Conservation (phyloP, 2,797 vertebrate genomes). For the Catamblyrhynchus diadema region DNA sequence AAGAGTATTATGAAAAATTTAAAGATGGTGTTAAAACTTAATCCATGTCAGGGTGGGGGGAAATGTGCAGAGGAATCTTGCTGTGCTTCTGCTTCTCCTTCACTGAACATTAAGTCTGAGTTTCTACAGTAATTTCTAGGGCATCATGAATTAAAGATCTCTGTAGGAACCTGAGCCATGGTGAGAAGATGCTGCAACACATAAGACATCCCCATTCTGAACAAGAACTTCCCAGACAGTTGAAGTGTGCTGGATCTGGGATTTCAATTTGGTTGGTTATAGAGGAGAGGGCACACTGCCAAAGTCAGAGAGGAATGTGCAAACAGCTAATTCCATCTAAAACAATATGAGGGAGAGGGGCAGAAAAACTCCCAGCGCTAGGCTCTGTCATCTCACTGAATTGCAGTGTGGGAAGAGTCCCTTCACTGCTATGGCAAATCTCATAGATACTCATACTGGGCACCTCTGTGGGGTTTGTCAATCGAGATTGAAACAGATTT, state of each 20-base stretch:
- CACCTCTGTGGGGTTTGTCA: not conserved
- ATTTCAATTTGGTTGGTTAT: not conserved
- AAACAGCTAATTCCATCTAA: constrained; percentile 28
- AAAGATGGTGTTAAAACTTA: not conserved
- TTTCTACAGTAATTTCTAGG: constrained; percentile 15
- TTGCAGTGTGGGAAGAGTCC: not conserved
- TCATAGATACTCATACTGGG: not conserved
- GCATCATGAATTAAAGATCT: constrained; percentile 54
- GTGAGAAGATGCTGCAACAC: not conserved
- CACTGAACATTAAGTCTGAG: not conserved
- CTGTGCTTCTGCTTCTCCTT: constrained; percentile 9
- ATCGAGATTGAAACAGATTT: not conserved
- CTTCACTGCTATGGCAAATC: accelerated
- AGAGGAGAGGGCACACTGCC: constrained; percentile 14
- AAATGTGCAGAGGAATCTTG: not conserved
- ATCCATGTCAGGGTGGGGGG: not conserved
- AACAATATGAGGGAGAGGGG: not conserved
- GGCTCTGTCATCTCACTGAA: not conserved
- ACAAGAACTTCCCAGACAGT: not conserved
- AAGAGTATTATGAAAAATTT: constrained; percentile 1
- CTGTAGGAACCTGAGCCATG: not conserved
- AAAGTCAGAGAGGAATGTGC: constrained; percentile 1
- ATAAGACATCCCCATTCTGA: not conserved
- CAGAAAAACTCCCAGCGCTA: not conserved
- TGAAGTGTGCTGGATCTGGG: not conserved